A percentile compares a stretch with the other conserved stretches of the same genome.
These are phyloP conservation scores for Lepus townsendii DNA, from an alignment of 2,797 vertebrate species.

Conservation along the genomic window DNA sequence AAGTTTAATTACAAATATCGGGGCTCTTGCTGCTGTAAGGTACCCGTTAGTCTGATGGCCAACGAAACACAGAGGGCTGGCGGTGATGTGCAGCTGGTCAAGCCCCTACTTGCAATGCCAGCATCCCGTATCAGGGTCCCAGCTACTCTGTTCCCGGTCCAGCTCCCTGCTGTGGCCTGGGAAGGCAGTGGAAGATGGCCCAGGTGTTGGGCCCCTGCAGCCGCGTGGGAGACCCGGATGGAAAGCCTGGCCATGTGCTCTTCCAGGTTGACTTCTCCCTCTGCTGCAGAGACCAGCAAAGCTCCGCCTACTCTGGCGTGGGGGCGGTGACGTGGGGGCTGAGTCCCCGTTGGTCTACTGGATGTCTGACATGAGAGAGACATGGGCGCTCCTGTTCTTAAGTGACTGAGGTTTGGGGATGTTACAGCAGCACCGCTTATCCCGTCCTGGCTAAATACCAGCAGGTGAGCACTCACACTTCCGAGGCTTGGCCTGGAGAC, in stretches of 20 bases:
- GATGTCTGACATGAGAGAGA: not conserved
- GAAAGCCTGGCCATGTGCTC: too few species aligned
- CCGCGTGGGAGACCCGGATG: too few species aligned
- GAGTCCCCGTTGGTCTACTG: not conserved
- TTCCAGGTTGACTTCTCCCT: not conserved
- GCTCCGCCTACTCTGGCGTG: not conserved
- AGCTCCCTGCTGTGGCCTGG: too few species aligned
- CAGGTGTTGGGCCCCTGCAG: too few species aligned
- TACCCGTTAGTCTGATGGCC: not conserved
- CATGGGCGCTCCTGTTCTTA: not conserved
- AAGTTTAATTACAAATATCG: not conserved
- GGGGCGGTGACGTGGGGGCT: not conserved
- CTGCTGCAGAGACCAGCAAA: not conserved
- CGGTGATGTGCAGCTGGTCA: not conserved
- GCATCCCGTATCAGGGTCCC: too few species aligned
- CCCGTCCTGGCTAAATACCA: not conserved
- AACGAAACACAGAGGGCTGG: not conserved
- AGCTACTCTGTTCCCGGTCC: too few species aligned
- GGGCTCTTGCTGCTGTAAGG: not conserved
- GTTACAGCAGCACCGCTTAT: not conserved
- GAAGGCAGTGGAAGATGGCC: too few species aligned
- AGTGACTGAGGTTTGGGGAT: not conserved
- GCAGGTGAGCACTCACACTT: too few species aligned
- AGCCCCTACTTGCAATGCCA: too few species aligned
- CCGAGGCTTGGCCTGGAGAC: not conserved